Evolutionary conservation across 2,888 invertebrate genomes (phyloP), one percentile per base, ranked within the genome.

Genomic region (Pandemis heparana): DNA sequence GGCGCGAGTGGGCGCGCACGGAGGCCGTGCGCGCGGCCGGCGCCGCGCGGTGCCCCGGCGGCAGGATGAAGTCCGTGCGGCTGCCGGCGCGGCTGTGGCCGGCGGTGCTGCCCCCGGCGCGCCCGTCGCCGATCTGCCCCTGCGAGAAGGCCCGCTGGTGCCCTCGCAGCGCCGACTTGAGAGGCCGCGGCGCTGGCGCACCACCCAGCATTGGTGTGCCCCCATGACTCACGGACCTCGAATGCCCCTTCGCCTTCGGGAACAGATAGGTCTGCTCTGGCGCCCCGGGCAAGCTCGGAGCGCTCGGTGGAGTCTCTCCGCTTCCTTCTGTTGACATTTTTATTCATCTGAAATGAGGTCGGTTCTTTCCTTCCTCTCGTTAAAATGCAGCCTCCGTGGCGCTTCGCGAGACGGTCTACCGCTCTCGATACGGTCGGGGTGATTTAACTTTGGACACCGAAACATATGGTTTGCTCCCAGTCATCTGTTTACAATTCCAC

Each of bases 141-240:
- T 98, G 98, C 7, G 98, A 98, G 82, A 97, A 96, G 67, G 98
- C 98, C 75, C 98, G 95, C 86, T 97, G 97, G 85, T 98, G 98
- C 1, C 97, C 96, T 74, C 96, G 96, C 86, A 96, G 89, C 43
- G 96, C 95, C 1, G 96, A 96, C 87, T 97, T 97, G 83, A 98
- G 95, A 5, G 95, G 96, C 16, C 97, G 97, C 48, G 97, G 95
- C 6, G 95, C 95, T 66, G 89, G 87, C 18, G 89, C 82, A 70
- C 91, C 95, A 12, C 88, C 87, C 82, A 90, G 89, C 87, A 87
- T 95, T 77, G 91, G 92, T 74, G 94, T 94, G 75, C 97, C 97
- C 70, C 97, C 98, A 94, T 98, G 98, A 89, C 98, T 98, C 80
- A 97, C 96, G 81, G 98, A 98, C 77, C 98, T 96, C 77, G 96